Evolutionary conservation across 2,888 invertebrate genomes (phyloP), one percentile per base, ranked within the genome.

Genomic region (Spodoptera littoralis): DNA sequence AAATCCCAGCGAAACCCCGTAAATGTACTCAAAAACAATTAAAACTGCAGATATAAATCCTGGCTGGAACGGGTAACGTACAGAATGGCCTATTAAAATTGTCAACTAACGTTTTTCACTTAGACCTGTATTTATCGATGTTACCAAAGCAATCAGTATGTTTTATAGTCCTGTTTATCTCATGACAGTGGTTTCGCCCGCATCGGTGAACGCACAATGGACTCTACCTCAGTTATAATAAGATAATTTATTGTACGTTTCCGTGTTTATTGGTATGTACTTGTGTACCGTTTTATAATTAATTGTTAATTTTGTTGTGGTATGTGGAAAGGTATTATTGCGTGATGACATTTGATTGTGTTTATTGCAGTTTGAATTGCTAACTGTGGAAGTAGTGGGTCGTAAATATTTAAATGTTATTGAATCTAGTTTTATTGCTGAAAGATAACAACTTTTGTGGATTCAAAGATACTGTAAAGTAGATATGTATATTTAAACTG

Each of bases 171-270:
- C 73, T 79, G 81, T 86, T 85, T 85, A 77, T 82, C 79, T 79
- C 73, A 70, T 58, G 60, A 60, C 63, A 55, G 80, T 65, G 77
- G 83, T 80, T 81, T 69, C 58, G 73, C 75, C 76, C 79, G 69
- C 72, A 79, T 75, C 77, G 70, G 77, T 77, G 77, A 78, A 74
- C 75, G 73, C 70, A 73, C 74, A 79, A 77, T 76, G 63, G 67
- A 27, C 65, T 65, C 43, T 63, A 44, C 63, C 72, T 81, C 77
- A 86, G 86, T 87, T 88, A 86, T 87, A 82, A 83, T 36, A 36
- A 76, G 76, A 83, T 86, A 88, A 89, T 90, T 89, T 90, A 88
- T 88, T 82, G 77, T 80, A 74, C 82, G 84, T 88, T 80, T 73
- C 66, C 70, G 67, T 22, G 65, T 57, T 70, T 69, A 71, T 77